Base-by-base conservation (phyloP, 2,113 vertebrate genomes). In the Ariopsis seemanni region DNA sequence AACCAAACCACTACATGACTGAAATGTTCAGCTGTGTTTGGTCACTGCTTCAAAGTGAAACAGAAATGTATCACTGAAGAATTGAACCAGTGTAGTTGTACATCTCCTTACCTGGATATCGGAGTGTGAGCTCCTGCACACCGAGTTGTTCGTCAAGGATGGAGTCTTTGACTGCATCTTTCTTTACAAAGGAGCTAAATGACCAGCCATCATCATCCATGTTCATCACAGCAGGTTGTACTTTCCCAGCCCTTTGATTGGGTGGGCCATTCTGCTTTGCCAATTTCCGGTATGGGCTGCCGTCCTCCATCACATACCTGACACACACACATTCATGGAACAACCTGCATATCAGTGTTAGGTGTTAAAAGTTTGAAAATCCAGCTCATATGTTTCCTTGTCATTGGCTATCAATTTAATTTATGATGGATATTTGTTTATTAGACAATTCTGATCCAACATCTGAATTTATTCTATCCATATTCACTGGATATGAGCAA, bases 71-170 rank as follows among this genome's bases (percentile, higher is more conserved):
- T 71, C 2, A 22, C 5, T 18, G 7, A 14, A 78, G 5, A 67
- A 52, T 14, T 83, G 14, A 80, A 77, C 12, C 6, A 74, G 0
- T 69, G 62, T n/a, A 83, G 25, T 67, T 65, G 14, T 15, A 52
- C 1, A 25, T 58, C 0, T 30, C 81, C 75, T 90, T 93, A 97
- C 98, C 97, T 95, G 96, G 97, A 65, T 96, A 99, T 91, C 98
- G 92, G 83, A 92, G 18, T 0, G 95, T 88, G 67, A 99, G 97
- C 71, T 99, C 97, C 86, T 96, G 96, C 81, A 98, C 94, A 87
- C 94, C 94, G 89, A 99, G 93, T 90, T 97, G 96, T 69, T 99
- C 97, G 91, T 99, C 98, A 65, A 98, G 97, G 42, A 97, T 90
- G 0, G 96, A 95, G 91, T 99, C 97, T 92, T 95, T 97, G 55